phyloP scores from a whole-genome alignment of 2,797 vertebrate species.

The Catamblyrhynchus diadema region DNA sequence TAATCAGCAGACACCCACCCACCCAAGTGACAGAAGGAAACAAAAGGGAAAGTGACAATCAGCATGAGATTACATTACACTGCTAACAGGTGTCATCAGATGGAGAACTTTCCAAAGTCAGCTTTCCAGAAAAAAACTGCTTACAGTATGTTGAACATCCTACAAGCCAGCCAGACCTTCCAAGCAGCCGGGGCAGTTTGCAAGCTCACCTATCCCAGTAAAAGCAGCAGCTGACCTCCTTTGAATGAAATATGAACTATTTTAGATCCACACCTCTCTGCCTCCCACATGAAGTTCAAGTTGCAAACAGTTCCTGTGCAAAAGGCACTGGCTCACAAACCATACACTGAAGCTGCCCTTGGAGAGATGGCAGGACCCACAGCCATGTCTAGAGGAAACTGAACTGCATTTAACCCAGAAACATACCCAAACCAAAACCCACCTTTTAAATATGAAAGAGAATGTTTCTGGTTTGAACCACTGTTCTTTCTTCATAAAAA shows the following conservation, averaged over 20 bases:
- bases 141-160: neutral
- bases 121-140: neutral
- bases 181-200: neutral
- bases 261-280: neutral
- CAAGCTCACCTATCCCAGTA: neutral
- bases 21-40: neutral
- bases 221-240: neutral
- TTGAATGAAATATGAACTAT: neutral
- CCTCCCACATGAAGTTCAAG: neutral
- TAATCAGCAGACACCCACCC: neutral
- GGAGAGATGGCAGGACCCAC: neutral
- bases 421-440: accelerated
- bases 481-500: neutral
- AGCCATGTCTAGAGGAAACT: neutral
- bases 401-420: neutral
- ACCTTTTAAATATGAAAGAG: neutral
- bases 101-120: neutral
- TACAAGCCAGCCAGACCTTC: neutral
- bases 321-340: neutral
- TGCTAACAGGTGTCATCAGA: neutral
- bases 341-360: neutral
- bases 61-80: neutral
- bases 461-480: neutral
- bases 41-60: neutral
- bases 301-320: neutral